A percentile compares a stretch with the other conserved stretches of the same genome.
These are phyloP conservation scores for Watersipora subatra DNA, from an alignment of 1,140 invertebrate genomes.

Conservation along the genomic window DNA sequence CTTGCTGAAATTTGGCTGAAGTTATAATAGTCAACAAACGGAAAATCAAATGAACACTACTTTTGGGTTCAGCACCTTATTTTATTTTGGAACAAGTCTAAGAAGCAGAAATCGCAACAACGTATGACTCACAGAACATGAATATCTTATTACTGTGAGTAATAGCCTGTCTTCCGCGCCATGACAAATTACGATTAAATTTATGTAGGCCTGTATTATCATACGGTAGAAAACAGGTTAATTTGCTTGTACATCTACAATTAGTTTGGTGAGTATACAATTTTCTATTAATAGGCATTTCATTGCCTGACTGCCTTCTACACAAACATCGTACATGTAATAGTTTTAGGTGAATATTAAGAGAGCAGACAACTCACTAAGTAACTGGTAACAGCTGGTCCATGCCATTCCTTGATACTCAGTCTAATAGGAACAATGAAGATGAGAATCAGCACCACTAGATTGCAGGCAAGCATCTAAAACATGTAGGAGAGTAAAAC, in stretches of 20 bases:
- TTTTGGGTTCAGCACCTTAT: too few species aligned
- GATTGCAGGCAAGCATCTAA: not conserved
- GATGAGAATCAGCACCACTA: not conserved
- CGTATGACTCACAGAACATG: too few species aligned
- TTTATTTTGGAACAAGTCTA: too few species aligned
- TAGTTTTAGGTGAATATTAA: too few species aligned
- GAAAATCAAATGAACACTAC: too few species aligned
- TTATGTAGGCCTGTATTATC: not conserved
- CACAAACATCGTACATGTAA: not conserved
- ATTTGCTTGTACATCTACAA: not conserved
- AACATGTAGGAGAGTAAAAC: not conserved
- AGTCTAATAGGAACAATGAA: not conserved
- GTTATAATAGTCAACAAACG: too few species aligned
- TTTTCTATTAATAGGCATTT: not conserved
- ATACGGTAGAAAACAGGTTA: not conserved
- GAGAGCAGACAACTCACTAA: too few species aligned
- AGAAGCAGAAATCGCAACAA: too few species aligned
- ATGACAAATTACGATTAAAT: too few species aligned
- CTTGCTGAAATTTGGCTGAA: too few species aligned
- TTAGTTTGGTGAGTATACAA: not conserved
- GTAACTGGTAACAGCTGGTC: not conserved
- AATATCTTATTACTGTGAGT: too few species aligned
- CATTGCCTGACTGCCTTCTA: not conserved
- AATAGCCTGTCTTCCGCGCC: too few species aligned
- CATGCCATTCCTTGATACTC: not conserved